These are phyloP conservation scores for Drosophila melanica DNA, from an alignment of 1,140 invertebrate species.

Conservation along the genomic window DNA sequence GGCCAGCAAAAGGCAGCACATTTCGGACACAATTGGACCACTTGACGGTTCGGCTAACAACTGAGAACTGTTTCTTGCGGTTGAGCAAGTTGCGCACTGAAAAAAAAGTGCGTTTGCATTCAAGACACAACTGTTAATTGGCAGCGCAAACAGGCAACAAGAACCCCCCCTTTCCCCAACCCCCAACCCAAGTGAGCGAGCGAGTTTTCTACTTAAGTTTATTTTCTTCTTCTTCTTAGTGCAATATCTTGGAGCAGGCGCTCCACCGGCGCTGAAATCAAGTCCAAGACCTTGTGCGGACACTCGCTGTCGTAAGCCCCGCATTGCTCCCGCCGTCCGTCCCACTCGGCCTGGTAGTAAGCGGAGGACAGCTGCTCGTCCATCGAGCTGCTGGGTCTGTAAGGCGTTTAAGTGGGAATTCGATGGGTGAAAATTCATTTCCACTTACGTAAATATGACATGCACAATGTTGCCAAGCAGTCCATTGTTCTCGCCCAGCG, in stretches of 20 bases:
- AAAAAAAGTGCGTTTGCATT: conserved; percentile 48
- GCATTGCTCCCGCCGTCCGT: conserved; percentile 76
- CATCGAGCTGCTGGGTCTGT: conserved; percentile 85
- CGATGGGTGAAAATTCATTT: background rate
- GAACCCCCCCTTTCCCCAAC: background rate
- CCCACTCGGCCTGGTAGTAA: conserved; percentile 86
- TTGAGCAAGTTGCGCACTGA: background rate
- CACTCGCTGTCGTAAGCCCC: conserved; percentile 74
- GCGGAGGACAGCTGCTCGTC: conserved; percentile 85
- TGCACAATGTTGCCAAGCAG: conserved; percentile 72
- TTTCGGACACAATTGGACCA: conserved; percentile 30
- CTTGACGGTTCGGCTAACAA: conserved; percentile 36
- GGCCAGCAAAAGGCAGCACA: conserved; percentile 17
- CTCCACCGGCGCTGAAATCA: conserved; percentile 71
- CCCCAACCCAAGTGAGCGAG: conserved; percentile 4
- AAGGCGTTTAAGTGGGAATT: background rate
- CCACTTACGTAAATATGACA: conserved; percentile 67
- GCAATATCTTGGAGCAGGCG: conserved; percentile 48
- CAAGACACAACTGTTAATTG: conserved; percentile 29
- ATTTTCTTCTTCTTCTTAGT: conserved; percentile 55
- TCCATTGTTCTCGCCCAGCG: conserved; percentile 71
- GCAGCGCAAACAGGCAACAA: conserved; percentile 12
- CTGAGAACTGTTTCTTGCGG: conserved; percentile 35
- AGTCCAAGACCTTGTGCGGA: conserved; percentile 62
- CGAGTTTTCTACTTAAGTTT: conserved; percentile 46